Evolutionary conservation across 2,113 vertebrate genomes (phyloP).

Genomic region (Myrmecophaga tridactyla): DNA sequence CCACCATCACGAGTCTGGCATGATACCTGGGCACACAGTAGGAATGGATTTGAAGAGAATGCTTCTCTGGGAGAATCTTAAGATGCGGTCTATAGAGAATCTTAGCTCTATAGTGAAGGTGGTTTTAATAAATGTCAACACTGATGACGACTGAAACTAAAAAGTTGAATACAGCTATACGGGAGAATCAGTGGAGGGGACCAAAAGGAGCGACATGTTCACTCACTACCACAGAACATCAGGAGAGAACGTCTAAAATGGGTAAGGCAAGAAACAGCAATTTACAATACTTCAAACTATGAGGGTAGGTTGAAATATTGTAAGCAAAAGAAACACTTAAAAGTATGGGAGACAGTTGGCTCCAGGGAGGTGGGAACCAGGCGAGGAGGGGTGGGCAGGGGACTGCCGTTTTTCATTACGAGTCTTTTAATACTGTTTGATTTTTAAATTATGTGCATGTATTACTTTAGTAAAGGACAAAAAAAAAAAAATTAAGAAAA

Average conservation of each 20-base stretch:
- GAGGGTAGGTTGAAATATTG: too few species aligned
- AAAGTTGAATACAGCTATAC: not conserved
- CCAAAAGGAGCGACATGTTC: not conserved
- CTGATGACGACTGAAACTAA: not conserved
- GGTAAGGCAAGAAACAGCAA: not conserved
- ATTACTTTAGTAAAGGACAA: conserved; percentile 47
- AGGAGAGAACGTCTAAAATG: not conserved
- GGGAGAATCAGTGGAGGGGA: not conserved
- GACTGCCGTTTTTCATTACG: not conserved
- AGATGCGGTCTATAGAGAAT: too few species aligned
- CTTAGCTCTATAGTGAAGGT: not conserved
- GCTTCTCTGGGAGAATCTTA: not conserved
- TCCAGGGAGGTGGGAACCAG: not conserved
- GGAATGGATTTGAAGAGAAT: not conserved
- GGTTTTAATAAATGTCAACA: not conserved
- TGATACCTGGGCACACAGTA: accelerated
- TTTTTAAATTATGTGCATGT: conserved; percentile 61
- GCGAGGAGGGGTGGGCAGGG: not conserved
- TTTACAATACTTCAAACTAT: not conserved
- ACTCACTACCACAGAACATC: not conserved
- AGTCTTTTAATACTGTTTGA: conserved; percentile 57
- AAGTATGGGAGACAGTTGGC: not conserved
- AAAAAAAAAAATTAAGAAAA: conserved; percentile 1
- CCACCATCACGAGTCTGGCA: not conserved
- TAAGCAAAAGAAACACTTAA: accelerated